These are phyloP conservation scores for Adelges cooleyi DNA, from an alignment of 1,140 invertebrate species.

Conservation along the genomic window DNA sequence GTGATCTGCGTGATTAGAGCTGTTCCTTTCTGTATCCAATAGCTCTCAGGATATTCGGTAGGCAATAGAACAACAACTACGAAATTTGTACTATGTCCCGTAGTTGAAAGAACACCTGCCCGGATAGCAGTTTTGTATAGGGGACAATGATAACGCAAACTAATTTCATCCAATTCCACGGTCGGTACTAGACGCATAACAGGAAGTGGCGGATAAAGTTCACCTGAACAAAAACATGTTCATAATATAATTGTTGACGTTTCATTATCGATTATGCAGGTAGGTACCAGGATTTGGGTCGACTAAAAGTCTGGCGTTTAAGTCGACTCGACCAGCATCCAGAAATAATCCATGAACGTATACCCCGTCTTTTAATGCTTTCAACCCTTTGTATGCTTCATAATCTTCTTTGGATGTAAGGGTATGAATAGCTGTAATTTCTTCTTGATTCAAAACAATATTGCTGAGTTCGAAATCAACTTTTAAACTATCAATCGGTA, in stretches of 20 bases:
- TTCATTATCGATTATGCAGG: not conserved
- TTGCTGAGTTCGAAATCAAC: slow-evolving; percentile 57
- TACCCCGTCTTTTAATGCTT: slow-evolving; percentile 57
- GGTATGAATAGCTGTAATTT: slow-evolving; percentile 46
- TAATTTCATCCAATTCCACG: slow-evolving; percentile 37
- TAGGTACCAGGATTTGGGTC: slow-evolving; percentile 54
- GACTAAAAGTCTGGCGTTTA: slow-evolving; percentile 46
- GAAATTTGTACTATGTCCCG: slow-evolving; percentile 69
- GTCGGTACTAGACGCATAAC: slow-evolving; percentile 56
- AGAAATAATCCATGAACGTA: slow-evolving; percentile 75
- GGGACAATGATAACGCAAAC: slow-evolving; percentile 50
- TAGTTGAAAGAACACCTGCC: slow-evolving; percentile 55
- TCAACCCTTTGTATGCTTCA: slow-evolving; percentile 45
- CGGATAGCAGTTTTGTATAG: slow-evolving; percentile 62
- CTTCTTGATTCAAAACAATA: slow-evolving; percentile 51
- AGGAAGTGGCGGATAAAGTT: slow-evolving; percentile 64
- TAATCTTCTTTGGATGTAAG: slow-evolving; percentile 34
- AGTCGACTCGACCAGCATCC: slow-evolving; percentile 75
- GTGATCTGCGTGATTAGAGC: slow-evolving; percentile 45
- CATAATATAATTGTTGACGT: not conserved
- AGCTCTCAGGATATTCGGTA: slow-evolving; percentile 46
- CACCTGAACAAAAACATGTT: slow-evolving; percentile 32
- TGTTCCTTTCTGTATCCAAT: slow-evolving; percentile 69
- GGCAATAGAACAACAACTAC: slow-evolving; percentile 58
- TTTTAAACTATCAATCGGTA: slow-evolving; percentile 73